These are phyloP conservation scores for Coreius guichenoti DNA, from an alignment of 2,797 vertebrate species.

Conservation along the genomic window DNA sequence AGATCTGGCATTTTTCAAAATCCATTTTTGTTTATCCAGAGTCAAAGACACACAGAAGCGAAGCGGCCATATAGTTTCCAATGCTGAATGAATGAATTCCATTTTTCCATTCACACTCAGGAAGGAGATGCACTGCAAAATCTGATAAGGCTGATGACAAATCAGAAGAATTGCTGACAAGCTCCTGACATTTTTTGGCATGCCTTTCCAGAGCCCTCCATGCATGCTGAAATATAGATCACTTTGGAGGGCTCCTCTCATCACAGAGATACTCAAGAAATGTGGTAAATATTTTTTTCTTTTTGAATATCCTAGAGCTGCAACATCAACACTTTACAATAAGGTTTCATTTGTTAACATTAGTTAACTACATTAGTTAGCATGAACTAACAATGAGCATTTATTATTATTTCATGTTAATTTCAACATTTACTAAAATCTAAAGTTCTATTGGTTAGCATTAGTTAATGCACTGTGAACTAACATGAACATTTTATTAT, in stretches of 20 bases:
- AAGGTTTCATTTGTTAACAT: neutral
- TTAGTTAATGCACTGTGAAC: neutral
- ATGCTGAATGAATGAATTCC: slow-evolving; percentile 54
- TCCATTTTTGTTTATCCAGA: slow-evolving; percentile 63
- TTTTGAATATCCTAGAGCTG: neutral
- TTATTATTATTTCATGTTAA: too few species aligned
- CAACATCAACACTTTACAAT: neutral
- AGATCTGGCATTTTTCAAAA: slow-evolving; percentile 64
- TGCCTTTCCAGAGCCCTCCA: slow-evolving; percentile 67
- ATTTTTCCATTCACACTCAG: slow-evolving; percentile 62
- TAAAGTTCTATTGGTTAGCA: too few species aligned
- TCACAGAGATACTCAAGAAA: slow-evolving; percentile 58
- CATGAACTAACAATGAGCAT: too few species aligned
- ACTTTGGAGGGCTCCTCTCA: slow-evolving; percentile 65
- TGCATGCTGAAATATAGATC: slow-evolving; percentile 78
- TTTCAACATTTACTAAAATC: neutral
- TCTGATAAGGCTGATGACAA: slow-evolving; percentile 84
- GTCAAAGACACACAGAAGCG: slow-evolving; percentile 55
- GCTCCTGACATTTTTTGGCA: slow-evolving; percentile 78
- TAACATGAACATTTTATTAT: neutral
- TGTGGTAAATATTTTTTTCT: slow-evolving; percentile 55
- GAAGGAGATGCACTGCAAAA: slow-evolving; percentile 64
- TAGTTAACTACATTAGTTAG: neutral
- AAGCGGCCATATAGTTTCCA: slow-evolving; percentile 56
- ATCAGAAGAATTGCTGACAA: slow-evolving; percentile 81